A percentile compares a stretch with the other conserved stretches of the same genome.
phyloP scores from a whole-genome alignment of 2,888 invertebrate genomes.

The Operophtera brumata region DNA sequence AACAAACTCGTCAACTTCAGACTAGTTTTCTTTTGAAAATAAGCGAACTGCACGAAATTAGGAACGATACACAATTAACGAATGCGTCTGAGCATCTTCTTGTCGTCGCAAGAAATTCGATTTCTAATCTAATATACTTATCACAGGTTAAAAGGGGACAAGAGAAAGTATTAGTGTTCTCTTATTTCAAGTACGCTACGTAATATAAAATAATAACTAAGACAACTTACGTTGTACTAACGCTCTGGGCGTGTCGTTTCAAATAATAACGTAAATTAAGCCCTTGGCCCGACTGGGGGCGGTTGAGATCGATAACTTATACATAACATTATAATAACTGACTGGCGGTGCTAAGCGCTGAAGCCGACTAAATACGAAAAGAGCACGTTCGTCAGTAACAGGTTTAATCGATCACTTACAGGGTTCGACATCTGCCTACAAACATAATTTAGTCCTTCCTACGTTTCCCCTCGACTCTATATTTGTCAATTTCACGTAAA shows the following conservation, averaged over 20 bases:
- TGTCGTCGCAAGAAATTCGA: slow-evolving; percentile 70
- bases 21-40: slow-evolving; percentile 67
- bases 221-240: slow-evolving; percentile 70
- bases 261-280: slow-evolving; percentile 56
- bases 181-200: slow-evolving; percentile 68
- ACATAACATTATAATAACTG: slow-evolving; percentile 52
- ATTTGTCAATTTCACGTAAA: neutral
- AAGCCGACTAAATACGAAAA: slow-evolving; percentile 60
- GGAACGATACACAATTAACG: slow-evolving; percentile 68
- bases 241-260: slow-evolving; percentile 52
- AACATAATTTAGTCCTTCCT: slow-evolving; percentile 7
- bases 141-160: slow-evolving; percentile 80
- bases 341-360: slow-evolving; percentile 68
- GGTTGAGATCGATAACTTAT: slow-evolving; percentile 77
- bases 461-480: neutral
- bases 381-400: slow-evolving; percentile 51
- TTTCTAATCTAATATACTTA: slow-evolving; percentile 76
- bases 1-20: slow-evolving; percentile 56
- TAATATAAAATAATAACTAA: slow-evolving; percentile 65
- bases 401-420: slow-evolving; percentile 23
- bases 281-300: slow-evolving; percentile 66
- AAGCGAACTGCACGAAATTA: slow-evolving; percentile 72
- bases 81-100: slow-evolving; percentile 70
- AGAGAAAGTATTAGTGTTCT: slow-evolving; percentile 79
- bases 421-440: slow-evolving; percentile 20